A percentile compares a stretch with the other conserved stretches of the same genome.
phyloP scores from a whole-genome alignment of 2,113 vertebrate genomes.

The Athene noctua region DNA sequence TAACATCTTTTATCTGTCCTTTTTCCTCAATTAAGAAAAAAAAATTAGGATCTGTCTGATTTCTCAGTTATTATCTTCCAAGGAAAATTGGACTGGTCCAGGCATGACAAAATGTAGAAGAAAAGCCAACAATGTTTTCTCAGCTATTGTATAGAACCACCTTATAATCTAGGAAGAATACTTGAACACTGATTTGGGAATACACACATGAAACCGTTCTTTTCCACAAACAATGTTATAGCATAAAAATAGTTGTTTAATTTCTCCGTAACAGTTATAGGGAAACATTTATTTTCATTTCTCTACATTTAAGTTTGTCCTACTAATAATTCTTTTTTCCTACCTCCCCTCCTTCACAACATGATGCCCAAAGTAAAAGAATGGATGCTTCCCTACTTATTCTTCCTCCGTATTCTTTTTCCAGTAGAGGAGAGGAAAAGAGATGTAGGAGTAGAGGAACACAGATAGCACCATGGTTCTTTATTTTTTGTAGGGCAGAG shows the following conservation, averaged over 20 bases:
- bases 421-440: neutral
- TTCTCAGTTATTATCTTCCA: neutral
- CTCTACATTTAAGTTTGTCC: neutral
- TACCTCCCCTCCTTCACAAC: neutral
- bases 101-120: neutral
- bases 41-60: neutral
- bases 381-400: neutral
- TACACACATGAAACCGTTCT: neutral
- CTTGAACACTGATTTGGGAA: neutral
- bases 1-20: neutral
- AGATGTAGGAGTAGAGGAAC: neutral
- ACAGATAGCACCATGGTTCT: neutral
- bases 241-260: conserved; percentile 13
- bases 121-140: neutral
- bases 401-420: neutral
- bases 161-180: neutral
- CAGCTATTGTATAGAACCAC: neutral
- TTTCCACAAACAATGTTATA: neutral
- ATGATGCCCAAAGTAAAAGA: neutral
- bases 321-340: neutral
- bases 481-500: neutral
- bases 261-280: neutral
- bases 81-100: neutral
- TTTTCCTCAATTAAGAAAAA: neutral
- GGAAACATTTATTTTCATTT: neutral